phyloP scores from a whole-genome alignment of 2,797 vertebrate genomes.

The Staurois parvus region DNA sequence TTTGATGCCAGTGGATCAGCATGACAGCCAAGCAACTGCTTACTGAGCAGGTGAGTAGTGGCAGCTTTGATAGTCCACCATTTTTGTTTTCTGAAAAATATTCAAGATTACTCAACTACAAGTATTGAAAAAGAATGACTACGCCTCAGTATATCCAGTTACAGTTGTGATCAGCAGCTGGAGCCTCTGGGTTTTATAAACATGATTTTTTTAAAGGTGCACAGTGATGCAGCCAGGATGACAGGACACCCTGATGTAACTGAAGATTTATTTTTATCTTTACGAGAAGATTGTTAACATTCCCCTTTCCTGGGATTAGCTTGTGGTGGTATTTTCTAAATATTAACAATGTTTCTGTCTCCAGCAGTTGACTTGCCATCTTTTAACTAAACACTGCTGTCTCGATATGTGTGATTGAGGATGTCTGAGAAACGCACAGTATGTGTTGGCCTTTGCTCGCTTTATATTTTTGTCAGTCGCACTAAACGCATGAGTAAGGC shows the following conservation, averaged over 20 bases:
- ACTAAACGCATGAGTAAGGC: neutral
- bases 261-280: conserved; percentile 58
- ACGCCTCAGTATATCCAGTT: too few species aligned
- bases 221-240: neutral
- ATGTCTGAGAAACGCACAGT: neutral
- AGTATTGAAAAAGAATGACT: too few species aligned
- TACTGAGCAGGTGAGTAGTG: too few species aligned
- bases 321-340: conserved; percentile 24
- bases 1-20: too few species aligned
- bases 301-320: conserved; percentile 1
- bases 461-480: neutral
- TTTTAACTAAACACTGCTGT: conserved; percentile 53
- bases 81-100: too few species aligned
- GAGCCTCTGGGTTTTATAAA: neutral
- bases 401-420: conserved; percentile 11
- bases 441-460: neutral
- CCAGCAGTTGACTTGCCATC: conserved; percentile 17
- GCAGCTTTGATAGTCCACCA: too few species aligned
- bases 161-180: too few species aligned
- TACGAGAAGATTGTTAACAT: conserved; percentile 44
- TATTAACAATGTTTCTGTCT: conserved; percentile 44
- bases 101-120: too few species aligned
- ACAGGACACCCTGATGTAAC: neutral
- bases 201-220: neutral
- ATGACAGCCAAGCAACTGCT: too few species aligned